phyloP scores from a whole-genome alignment of 2,888 invertebrate species.

The Steromphala cineraria region DNA sequence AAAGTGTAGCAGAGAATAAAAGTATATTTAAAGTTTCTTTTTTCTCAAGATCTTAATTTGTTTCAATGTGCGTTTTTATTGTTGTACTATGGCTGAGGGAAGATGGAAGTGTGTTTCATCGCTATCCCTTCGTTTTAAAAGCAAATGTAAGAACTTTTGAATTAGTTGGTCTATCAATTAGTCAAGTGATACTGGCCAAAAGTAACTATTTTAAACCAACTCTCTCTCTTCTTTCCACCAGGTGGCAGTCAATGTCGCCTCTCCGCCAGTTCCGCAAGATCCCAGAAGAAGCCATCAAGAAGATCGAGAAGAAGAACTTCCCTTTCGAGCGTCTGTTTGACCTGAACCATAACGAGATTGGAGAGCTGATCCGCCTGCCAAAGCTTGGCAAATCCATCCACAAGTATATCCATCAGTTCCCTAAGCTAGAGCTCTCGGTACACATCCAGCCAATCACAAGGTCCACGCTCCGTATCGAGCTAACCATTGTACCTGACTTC shows the following conservation, averaged over 20 bases:
- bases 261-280: constrained; percentile 97
- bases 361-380: constrained; percentile 92
- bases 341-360: constrained; percentile 96
- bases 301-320: constrained; percentile 93
- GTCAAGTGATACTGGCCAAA: too few species aligned
- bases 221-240: constrained; percentile 29
- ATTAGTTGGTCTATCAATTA: too few species aligned
- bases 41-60: too few species aligned
- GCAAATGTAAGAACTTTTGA: too few species aligned
- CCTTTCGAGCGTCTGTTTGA: constrained; percentile 88
- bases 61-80: too few species aligned
- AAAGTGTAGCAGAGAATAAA: too few species aligned
- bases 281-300: constrained; percentile 96
- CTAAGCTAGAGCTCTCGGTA: constrained; percentile 95
- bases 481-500: constrained; percentile 98
- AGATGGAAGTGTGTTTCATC: too few species aligned
- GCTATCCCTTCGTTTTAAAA: too few species aligned
- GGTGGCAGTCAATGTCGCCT: constrained; percentile 99
- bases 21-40: too few species aligned
- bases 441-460: constrained; percentile 98
- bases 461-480: constrained; percentile 91
- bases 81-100: too few species aligned
- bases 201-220: too few species aligned
- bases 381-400: constrained; percentile 93
- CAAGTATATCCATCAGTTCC: constrained; percentile 93